A percentile compares a stretch with the other conserved stretches of the same genome.
phyloP scores from a whole-genome alignment of 2,113 vertebrate species.

The Megaceryle maxima region DNA sequence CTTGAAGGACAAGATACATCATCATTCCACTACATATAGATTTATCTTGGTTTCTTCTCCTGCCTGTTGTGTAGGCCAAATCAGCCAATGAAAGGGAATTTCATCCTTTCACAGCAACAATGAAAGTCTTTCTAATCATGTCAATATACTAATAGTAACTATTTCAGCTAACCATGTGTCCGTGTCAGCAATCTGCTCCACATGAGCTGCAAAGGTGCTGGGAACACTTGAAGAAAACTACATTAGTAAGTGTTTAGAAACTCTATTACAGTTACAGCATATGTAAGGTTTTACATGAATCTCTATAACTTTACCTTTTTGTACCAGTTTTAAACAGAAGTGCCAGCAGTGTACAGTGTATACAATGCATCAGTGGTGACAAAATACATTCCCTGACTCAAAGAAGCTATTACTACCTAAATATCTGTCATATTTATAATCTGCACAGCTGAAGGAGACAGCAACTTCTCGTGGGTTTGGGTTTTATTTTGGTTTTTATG shows the following conservation, averaged over 20 bases:
- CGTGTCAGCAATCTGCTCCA: background rate
- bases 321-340: background rate
- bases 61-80: background rate
- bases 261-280: background rate
- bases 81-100: background rate
- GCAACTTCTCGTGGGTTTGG: background rate
- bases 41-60: background rate
- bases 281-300: background rate
- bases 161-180: background rate
- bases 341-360: background rate
- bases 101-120: background rate
- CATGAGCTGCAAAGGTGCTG: background rate
- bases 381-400: background rate
- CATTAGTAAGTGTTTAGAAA: background rate
- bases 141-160: constrained; percentile 36
- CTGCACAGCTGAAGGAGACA: background rate
- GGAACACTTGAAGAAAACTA: background rate
- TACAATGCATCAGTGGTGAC: background rate
- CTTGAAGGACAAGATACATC: constrained; percentile 23
- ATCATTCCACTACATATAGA: background rate
- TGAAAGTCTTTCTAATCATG: background rate
- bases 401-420: background rate
- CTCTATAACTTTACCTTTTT: background rate
- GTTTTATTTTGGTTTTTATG: background rate
- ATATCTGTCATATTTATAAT: background rate